Conservation (phyloP, 2,113 vertebrate species). For the Cavia aperea region DNA sequence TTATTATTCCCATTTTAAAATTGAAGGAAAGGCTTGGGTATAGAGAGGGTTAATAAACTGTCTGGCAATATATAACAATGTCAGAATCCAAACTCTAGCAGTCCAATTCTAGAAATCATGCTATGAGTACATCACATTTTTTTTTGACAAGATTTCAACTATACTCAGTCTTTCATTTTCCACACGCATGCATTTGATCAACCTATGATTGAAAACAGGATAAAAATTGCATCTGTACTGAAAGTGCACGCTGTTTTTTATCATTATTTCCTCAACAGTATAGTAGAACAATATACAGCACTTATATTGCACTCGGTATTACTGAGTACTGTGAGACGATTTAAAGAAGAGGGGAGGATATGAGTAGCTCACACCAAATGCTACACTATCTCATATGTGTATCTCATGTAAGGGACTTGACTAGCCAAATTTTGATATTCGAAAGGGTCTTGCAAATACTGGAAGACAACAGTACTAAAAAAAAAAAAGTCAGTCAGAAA, state of each 20-base stretch:
- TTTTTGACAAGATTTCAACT: neutral
- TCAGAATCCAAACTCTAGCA: neutral
- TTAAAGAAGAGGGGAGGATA: neutral
- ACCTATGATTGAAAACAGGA: neutral
- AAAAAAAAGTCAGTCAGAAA: slow-evolving; percentile 27
- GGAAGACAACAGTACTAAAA: neutral
- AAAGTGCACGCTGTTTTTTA: neutral
- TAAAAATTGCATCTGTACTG: neutral
- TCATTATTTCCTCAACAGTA: neutral
- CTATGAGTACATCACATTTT: neutral
- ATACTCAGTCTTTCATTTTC: neutral
- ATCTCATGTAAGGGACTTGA: neutral
- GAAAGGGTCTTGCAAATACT: neutral
- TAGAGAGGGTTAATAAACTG: neutral
- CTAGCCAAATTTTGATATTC: neutral
- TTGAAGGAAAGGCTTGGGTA: neutral
- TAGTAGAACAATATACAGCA: neutral
- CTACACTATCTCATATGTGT: neutral
- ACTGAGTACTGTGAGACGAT: neutral
- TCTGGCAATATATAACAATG: slow-evolving; percentile 26
- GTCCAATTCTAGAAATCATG: neutral
- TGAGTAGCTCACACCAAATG: neutral
- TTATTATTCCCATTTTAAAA: slow-evolving; percentile 15
- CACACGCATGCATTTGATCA: neutral
- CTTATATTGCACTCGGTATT: neutral